A percentile compares a stretch with the other conserved stretches of the same genome.
Evolutionary conservation across 2,113 vertebrate species (phyloP).

Genomic region (Gallinago jamesoni): DNA sequence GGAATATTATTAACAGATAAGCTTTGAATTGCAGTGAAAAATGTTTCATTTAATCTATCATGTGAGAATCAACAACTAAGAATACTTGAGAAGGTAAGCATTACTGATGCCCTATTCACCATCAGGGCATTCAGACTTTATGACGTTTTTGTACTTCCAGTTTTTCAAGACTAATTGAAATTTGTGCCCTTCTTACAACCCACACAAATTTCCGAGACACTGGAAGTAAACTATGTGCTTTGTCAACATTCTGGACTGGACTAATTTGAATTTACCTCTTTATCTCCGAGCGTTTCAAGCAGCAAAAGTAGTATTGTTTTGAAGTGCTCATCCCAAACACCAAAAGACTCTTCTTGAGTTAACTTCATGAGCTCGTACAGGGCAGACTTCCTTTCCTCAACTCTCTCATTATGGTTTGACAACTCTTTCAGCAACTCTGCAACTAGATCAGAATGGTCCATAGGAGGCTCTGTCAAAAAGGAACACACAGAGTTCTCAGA

Average conservation of each 20-base stretch:
- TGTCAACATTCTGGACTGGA: background rate
- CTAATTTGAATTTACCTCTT: conserved; percentile 81
- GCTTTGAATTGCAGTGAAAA: background rate
- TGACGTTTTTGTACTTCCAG: background rate
- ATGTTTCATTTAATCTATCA: fast-evolving
- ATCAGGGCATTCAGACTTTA: background rate
- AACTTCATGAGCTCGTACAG: conserved; percentile 90
- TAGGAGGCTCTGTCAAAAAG: conserved; percentile 79
- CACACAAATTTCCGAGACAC: background rate
- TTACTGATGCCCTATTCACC: background rate
- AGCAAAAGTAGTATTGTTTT: conserved; percentile 94
- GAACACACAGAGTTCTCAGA: background rate
- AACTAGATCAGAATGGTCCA: conserved; percentile 92
- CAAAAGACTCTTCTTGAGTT: conserved; percentile 89
- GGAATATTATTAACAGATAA: background rate
- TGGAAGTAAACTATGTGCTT: background rate
- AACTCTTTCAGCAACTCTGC: conserved; percentile 92
- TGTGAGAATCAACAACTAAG: background rate
- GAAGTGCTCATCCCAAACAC: conserved; percentile 97
- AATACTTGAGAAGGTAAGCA: background rate
- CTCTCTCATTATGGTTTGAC: conserved; percentile 93
- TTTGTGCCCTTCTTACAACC: background rate
- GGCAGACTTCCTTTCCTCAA: conserved; percentile 92
- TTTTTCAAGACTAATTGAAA: background rate
- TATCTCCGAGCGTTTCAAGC: conserved; percentile 93